Base-by-base conservation (phyloP, 2,888 invertebrate species). In the Glaucopsyche alexis region DNA sequence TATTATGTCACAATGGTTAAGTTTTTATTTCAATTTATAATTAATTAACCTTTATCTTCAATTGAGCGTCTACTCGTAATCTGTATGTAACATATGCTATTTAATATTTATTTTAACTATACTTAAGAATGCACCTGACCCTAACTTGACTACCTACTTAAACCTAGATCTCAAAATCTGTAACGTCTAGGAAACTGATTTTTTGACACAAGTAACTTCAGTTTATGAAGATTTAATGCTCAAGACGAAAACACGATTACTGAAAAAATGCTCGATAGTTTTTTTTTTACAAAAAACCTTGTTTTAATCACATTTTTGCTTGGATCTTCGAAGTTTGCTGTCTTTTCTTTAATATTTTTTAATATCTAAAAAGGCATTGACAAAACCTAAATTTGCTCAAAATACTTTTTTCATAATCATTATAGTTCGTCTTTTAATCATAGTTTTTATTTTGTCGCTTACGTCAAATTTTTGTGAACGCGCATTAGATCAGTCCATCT, bases 1-100 rank as follows among this genome's bases (percentile, higher is more conserved):
- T 16, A 29, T 69, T 69, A 29, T 69, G 29, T 49, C 47, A 49
- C 69, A 19, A 29, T 13, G 38, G 29, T 14, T 47, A 49, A 69
- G 2, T 13, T 60, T 60, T 29, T 60, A 38, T 60, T 13, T 47
- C 47, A 47, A 47, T 47, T 60, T 29, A n/a, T n/a, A n/a, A n/a
- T 60, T 29, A 60, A 60, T 60, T 29, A 38, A 60, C 60, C 60
- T 38, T 38, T 60, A 60, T 29, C 60, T 60, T 19, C 19, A 60
- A 19, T 60, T 29, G 66, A 66, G 40, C 66, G 42, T 66, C 42
- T 66, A 66, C 7, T 66, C 2, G n/a, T 16, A 65, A 14, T 29
- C 29, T 42, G 40, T 8, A 42, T 38, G n/a, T n/a, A n/a, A 60
- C 60, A 29, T n/a, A 38, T 16, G 11, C 47, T 47, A 60, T 60